A percentile compares a stretch with the other conserved stretches of the same genome.
phyloP scores from a whole-genome alignment of 2,888 invertebrate genomes.

The Andrena fulva region DNA sequence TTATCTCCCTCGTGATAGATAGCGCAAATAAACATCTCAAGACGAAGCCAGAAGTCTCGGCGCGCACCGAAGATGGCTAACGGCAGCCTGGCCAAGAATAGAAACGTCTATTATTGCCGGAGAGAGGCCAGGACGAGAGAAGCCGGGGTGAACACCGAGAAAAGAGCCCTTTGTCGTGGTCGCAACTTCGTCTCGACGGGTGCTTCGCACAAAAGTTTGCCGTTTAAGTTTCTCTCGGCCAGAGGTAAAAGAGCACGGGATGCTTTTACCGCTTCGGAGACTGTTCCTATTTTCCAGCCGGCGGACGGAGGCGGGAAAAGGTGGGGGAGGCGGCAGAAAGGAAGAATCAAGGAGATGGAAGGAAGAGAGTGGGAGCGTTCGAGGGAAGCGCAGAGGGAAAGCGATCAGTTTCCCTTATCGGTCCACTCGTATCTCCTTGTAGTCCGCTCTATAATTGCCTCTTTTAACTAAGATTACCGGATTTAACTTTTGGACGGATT shows the following conservation, averaged over 20 bases:
- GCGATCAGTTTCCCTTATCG: slow-evolving; percentile 81
- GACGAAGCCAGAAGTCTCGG: slow-evolving; percentile 63
- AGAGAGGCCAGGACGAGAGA: slow-evolving; percentile 15
- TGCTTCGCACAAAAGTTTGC: slow-evolving; percentile 49
- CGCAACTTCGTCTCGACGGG: slow-evolving; percentile 39
- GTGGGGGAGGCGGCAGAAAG: slow-evolving; percentile 27
- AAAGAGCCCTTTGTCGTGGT: slow-evolving; percentile 55
- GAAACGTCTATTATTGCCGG: slow-evolving; percentile 67
- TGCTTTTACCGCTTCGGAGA: slow-evolving; percentile 42
- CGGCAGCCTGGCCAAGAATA: slow-evolving; percentile 65
- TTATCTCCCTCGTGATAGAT: slow-evolving; percentile 71
- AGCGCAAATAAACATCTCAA: slow-evolving; percentile 73
- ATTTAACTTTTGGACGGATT: slow-evolving; percentile 76
- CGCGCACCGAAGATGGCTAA: slow-evolving; percentile 63
- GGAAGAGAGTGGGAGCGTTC: slow-evolving; percentile 35
- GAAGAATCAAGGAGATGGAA: slow-evolving; percentile 24
- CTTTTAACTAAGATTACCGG: slow-evolving; percentile 83
- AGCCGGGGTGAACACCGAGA: slow-evolving; percentile 39
- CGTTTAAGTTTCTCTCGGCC: slow-evolving; percentile 47
- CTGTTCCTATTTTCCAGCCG: slow-evolving; percentile 53
- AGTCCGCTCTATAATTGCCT: slow-evolving; percentile 82
- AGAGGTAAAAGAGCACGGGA: slow-evolving; percentile 24
- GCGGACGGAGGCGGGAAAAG: slow-evolving; percentile 25
- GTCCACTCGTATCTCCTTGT: slow-evolving; percentile 77
- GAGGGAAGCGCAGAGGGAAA: slow-evolving; percentile 41